A percentile compares a stretch with the other conserved stretches of the same genome.
Evolutionary conservation across 2,113 vertebrate species (phyloP).

Genomic region (Anser brachyrhynchus): DNA sequence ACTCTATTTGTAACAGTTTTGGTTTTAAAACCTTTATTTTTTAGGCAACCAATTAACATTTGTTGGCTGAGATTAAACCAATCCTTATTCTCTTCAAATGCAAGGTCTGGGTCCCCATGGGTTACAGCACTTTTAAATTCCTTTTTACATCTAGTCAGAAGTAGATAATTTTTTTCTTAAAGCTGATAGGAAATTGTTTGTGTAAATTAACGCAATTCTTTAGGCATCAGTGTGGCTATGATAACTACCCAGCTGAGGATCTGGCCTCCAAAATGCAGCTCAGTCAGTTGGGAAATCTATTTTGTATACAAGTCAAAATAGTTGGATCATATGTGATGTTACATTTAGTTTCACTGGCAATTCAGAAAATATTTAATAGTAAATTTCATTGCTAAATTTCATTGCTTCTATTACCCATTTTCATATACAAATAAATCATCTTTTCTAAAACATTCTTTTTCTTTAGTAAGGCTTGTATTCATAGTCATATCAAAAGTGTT

Average conservation of each 20-base stretch:
- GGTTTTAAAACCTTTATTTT: neutral
- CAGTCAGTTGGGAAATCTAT: neutral
- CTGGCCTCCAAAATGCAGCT: neutral
- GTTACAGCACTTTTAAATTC: slow-evolving; percentile 2
- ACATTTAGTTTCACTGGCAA: slow-evolving; percentile 35
- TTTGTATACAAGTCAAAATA: neutral
- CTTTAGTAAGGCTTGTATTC: slow-evolving; percentile 57
- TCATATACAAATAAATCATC: slow-evolving; percentile 59
- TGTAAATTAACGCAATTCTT: neutral
- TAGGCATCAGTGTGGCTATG: neutral
- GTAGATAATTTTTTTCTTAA: slow-evolving; percentile 16
- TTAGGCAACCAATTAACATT: slow-evolving; percentile 8
- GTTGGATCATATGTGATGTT: neutral
- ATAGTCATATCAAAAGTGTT: slow-evolving; percentile 63
- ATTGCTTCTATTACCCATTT: slow-evolving; percentile 45
- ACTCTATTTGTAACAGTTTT: neutral
- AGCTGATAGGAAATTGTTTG: slow-evolving; percentile 37
- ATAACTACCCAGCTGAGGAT: slow-evolving; percentile 16
- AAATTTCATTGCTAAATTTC: slow-evolving; percentile 56
- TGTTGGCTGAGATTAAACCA: slow-evolving; percentile 38
- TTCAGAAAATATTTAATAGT: slow-evolving; percentile 56
- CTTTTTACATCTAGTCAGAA: slow-evolving; percentile 25
- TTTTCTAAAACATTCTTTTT: slow-evolving; percentile 58
- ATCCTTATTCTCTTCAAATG: neutral
- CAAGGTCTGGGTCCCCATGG: slow-evolving; percentile 20